These are phyloP conservation scores for Microplitis demolitor DNA, from an alignment of 1,140 invertebrate species.

Conservation along the genomic window DNA sequence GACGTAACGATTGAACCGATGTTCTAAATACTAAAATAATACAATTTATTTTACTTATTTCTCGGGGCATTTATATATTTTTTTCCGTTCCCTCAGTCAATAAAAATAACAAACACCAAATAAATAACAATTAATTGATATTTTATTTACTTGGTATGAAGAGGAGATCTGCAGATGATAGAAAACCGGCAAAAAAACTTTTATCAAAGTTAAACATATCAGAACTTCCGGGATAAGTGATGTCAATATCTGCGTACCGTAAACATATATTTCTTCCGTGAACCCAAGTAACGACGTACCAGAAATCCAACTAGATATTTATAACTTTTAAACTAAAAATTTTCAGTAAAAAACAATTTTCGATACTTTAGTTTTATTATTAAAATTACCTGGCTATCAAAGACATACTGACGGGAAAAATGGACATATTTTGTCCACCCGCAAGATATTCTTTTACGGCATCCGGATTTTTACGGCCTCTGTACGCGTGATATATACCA, in stretches of 20 bases:
- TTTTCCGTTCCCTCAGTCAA: no score
- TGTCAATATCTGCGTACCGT: slow-evolving; percentile 80
- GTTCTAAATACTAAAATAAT: slow-evolving; percentile 72
- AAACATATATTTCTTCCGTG: slow-evolving; percentile 89
- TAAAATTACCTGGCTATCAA: slow-evolving; percentile 65
- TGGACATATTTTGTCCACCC: slow-evolving; percentile 68
- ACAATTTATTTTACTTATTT: no score
- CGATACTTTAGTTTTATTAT: neutral
- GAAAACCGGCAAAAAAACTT: slow-evolving; percentile 85
- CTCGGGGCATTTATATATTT: no score
- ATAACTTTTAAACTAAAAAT: neutral
- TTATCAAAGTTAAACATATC: slow-evolving; percentile 73
- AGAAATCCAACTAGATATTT: slow-evolving; percentile 77
- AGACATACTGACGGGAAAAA: slow-evolving; percentile 70
- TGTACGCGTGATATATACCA: slow-evolving; percentile 72
- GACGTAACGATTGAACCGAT: slow-evolving; percentile 69
- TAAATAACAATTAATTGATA: no score
- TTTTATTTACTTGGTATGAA: slow-evolving; percentile 68
- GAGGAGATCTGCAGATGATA: slow-evolving; percentile 82
- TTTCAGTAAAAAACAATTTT: neutral
- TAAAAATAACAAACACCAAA: no score
- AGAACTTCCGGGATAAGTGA: slow-evolving; percentile 71
- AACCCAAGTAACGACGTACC: slow-evolving; percentile 88
- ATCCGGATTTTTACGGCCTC: slow-evolving; percentile 60
- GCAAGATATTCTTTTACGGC: slow-evolving; percentile 67